Base-by-base conservation (phyloP, 2,888 invertebrate genomes). In the Drosophila neotestacea region DNA sequence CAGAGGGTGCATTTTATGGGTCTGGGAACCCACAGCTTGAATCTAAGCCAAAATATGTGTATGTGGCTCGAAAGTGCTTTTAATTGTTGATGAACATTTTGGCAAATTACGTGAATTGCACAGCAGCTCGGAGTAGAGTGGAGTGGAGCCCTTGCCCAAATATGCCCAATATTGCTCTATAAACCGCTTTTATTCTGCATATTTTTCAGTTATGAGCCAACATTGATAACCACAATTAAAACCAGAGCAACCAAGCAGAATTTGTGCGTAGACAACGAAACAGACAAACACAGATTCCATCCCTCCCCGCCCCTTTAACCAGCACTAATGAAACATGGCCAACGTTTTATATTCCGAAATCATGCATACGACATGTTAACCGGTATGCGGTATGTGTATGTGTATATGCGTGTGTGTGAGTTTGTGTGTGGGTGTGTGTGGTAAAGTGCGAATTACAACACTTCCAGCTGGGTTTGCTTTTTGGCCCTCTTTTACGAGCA, bases 401-500 rank as follows among this genome's bases (percentile, higher is more conserved):
- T 38, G 32, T n/a, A 39, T 50, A 30, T 75, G 75, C 47, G 64
- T 55, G 41, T 56, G 48, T 47, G 58, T 65, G 51, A 34, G 58
- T 27, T 44, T 41, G 41, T 44, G 38, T 47, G 50, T 59, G 61
- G 22, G 22, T 22, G 22, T 9, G 9, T 70, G 44, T 74, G 85
- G 50, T 64, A 63, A 79, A 82, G 85, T 83, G 85, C 77, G 80
- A 83, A 85, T 82, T 79, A 82, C 75, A 77, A 82, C 82, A 83
- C 82, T 79, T 82, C 58, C 70, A 77, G 75, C 62, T 65, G 73
- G 51, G 64, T 60, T 68, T 41, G 51, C 16, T 64, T 61, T 61
- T 61, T 61, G 64, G 59, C 52, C 70, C 69, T 79, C 70, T 61
- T 63, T 71, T 68, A 61, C 60, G 61, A 62, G 38, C 54, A 51